A percentile compares a stretch with the other conserved stretches of the same genome.
Evolutionary conservation across 2,113 vertebrate genomes (phyloP).

Genomic region (Caranx melampygus): DNA sequence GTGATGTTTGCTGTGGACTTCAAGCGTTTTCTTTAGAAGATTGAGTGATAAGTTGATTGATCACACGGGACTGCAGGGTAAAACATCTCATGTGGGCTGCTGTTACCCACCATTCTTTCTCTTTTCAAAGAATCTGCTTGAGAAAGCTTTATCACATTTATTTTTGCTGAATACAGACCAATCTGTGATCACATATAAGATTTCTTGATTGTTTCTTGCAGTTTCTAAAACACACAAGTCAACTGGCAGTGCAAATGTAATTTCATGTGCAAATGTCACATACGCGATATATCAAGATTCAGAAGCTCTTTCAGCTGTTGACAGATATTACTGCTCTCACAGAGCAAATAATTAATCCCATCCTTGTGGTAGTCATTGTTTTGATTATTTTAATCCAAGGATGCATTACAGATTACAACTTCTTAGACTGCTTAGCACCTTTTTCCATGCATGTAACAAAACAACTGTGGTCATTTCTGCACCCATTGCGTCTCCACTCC

Average conservation of each 20-base stretch:
- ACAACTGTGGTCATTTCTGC: conserved; percentile 33
- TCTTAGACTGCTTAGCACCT: conserved; percentile 18
- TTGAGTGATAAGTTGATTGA: conserved; percentile 16
- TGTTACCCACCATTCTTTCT: background rate
- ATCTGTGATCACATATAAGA: background rate
- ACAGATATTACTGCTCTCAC: background rate
- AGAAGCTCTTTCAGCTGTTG: background rate
- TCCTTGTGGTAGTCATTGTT: background rate
- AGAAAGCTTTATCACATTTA: background rate
- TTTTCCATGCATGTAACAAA: conserved; percentile 35
- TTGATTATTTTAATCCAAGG: conserved; percentile 24
- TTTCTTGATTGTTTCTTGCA: background rate
- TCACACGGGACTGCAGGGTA: background rate
- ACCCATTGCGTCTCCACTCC: conserved; percentile 26
- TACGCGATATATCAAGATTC: background rate
- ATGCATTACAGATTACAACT: conserved; percentile 19
- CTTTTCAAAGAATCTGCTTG: background rate
- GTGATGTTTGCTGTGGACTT: conserved; percentile 22
- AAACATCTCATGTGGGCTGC: background rate
- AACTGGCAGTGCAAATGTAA: background rate
- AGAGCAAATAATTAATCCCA: background rate
- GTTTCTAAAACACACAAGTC: background rate
- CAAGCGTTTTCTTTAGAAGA: conserved; percentile 1
- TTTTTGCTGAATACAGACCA: background rate
- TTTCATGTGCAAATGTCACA: background rate